Conservation (phyloP, 2,888 invertebrate genomes). For the Dugesia japonica region DNA sequence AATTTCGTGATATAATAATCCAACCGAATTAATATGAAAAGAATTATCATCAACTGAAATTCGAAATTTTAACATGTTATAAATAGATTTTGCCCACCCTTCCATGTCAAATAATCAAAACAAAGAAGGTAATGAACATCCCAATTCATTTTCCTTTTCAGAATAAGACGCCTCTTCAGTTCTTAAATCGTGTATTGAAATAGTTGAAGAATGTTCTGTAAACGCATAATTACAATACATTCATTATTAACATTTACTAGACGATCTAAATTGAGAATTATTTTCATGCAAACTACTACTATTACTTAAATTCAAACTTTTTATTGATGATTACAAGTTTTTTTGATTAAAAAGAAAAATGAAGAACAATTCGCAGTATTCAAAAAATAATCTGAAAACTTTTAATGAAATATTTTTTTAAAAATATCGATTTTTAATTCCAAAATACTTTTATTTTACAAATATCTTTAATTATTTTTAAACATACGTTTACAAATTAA, state of each 20-base stretch:
- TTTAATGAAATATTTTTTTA: no score
- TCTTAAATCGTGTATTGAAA: slow-evolving; percentile 23
- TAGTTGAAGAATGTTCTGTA: slow-evolving; percentile 4
- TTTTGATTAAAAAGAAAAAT: no score
- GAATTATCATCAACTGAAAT: slow-evolving; percentile 42
- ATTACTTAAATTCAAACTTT: no score
- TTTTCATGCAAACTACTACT: neutral
- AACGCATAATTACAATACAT: neutral
- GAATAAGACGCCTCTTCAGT: neutral
- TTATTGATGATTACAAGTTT: no score
- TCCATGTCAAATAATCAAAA: slow-evolving; percentile 30
- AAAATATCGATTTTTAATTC: no score
- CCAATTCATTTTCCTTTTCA: neutral
- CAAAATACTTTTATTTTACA: no score
- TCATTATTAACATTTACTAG: neutral
- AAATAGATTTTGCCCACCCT: slow-evolving; percentile 31
- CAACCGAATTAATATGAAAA: slow-evolving; percentile 84
- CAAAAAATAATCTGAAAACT: no score
- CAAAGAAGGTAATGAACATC: slow-evolving; percentile 28
- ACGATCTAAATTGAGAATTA: neutral
- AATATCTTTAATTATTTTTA: no score
- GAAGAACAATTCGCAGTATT: no score
- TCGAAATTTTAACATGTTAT: slow-evolving; percentile 29
- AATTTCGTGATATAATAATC: slow-evolving; percentile 75
- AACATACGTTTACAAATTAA: no score